Percentiles rank a stretch among this genome's conserved stretches.
These are phyloP conservation scores for Luehdorfia chinensis DNA, from an alignment of 1,140 invertebrate species.

Conservation along the genomic window DNA sequence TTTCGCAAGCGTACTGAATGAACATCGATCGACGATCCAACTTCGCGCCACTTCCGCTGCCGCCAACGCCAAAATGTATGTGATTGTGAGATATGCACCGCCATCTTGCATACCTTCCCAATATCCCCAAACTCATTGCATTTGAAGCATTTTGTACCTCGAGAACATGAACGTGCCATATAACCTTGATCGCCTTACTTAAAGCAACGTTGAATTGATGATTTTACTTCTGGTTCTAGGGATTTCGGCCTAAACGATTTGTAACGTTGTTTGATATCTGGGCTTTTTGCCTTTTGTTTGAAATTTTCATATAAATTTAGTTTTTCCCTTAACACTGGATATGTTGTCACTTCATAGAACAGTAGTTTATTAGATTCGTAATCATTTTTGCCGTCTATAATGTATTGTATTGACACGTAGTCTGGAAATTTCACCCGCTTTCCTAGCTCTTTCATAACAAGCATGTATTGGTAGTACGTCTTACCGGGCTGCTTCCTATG, in stretches of 20 bases:
- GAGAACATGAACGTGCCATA: not conserved
- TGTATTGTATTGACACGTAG: conserved; percentile 28
- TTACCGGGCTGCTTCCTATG: conserved; percentile 20
- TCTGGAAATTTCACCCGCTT: conserved; percentile 23
- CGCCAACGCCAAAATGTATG: not conserved
- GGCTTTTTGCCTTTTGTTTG: not conserved
- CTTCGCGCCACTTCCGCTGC: not conserved
- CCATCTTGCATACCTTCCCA: not conserved
- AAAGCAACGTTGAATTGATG: not conserved
- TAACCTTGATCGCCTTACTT: not conserved
- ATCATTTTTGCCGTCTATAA: conserved; percentile 26
- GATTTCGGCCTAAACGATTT: not conserved
- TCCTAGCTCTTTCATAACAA: conserved; percentile 26
- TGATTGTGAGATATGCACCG: not conserved
- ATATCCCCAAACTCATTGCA: not conserved
- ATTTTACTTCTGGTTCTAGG: not conserved
- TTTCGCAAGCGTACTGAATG: too few relatives aligned
- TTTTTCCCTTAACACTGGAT: conserved; percentile 21
- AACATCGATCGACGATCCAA: not conserved
- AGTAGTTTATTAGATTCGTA: conserved; percentile 23
- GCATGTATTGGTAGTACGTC: conserved; percentile 15
- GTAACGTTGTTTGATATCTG: not conserved
- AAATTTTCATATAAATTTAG: conserved; percentile 16
- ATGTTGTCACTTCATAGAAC: conserved; percentile 18
- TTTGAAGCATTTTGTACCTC: too few relatives aligned